Evolutionary conservation across 2,797 vertebrate genomes (phyloP), one percentile per base, ranked within the genome.

Genomic region (Microctenopoma steveboyesi): DNA sequence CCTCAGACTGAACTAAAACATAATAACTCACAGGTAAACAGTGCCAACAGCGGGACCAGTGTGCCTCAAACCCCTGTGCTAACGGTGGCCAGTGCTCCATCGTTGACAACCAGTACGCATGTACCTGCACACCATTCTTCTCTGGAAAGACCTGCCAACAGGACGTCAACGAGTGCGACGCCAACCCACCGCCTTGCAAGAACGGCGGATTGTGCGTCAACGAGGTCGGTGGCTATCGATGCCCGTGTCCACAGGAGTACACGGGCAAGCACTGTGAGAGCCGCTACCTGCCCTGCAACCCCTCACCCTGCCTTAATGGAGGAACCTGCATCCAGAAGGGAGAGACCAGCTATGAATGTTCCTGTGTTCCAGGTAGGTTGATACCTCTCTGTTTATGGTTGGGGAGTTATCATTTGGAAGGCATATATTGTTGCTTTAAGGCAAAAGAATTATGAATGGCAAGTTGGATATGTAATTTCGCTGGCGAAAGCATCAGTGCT

Each of bases 41-140:
- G 3, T 99, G 97, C 90, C 94, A 95, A 74, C 96, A 96, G 84
- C 96, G 96, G 0, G 95, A 98, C 79, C 96, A 96, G 0, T 99
- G 97, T 0, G 95, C 97, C 79, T 98, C 97, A 51, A 97, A 97
- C 83, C 97, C 97, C 0, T 99, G 97, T 0, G 95, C 95, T 89
- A 97, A 98, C 0, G 94, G 94, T 0, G 97, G 96, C 42, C 93
- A 91, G 73, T 99, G 97, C 64, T 90, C 94, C 7, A 90, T 93
- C 30, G 94, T 96, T 0, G 95, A 97, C 1, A 93, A 93, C 4
- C 84, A 94, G 9, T 98, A 94, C 80, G 10, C 96, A 71, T 99
- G 97, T 69, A 66, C 84, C 42, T 99, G 97, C 91, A 92, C 92
- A 0, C 2, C 90, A 0, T 93, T 93, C 85, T 98, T 97, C 93